Evolutionary conservation across 2,113 vertebrate genomes (phyloP).

Genomic region (Neolamprologus sp.): DNA sequence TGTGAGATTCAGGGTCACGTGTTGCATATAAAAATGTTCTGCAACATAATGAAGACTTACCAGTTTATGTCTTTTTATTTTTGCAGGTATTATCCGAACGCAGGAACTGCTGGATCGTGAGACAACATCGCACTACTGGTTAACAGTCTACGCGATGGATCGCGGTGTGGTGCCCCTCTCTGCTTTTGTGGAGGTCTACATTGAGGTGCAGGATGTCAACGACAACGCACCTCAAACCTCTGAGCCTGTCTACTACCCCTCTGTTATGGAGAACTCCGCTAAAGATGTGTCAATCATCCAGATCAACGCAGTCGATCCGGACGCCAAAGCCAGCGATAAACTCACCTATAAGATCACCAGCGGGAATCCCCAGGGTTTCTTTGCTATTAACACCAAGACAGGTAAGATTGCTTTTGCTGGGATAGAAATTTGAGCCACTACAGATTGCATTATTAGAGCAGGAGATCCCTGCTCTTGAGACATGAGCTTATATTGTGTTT

Average conservation of each 20-base stretch:
- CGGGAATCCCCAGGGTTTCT: conserved; percentile 98
- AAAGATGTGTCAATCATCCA: conserved; percentile 90
- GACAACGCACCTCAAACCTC: conserved; percentile 93
- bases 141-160: conserved; percentile 92
- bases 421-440: background rate
- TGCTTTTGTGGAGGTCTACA: conserved; percentile 87
- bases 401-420: conserved; percentile 69
- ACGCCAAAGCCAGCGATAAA: conserved; percentile 84
- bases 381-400: conserved; percentile 83
- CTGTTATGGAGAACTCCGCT: conserved; percentile 90
- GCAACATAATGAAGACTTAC: background rate
- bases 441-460: background rate
- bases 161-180: conserved; percentile 87
- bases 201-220: conserved; percentile 92
- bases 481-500: background rate
- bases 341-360: conserved; percentile 90
- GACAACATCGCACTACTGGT: conserved; percentile 89
- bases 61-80: background rate
- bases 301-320: conserved; percentile 89
- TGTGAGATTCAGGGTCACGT: background rate
- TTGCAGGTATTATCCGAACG: conserved; percentile 82
- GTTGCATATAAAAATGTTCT: background rate
- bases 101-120: conserved; percentile 87
- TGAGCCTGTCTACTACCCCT: conserved; percentile 92
- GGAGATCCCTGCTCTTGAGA: background rate